Base-by-base conservation (phyloP, 2,888 invertebrate species). In the Apodemia mormo region DNA sequence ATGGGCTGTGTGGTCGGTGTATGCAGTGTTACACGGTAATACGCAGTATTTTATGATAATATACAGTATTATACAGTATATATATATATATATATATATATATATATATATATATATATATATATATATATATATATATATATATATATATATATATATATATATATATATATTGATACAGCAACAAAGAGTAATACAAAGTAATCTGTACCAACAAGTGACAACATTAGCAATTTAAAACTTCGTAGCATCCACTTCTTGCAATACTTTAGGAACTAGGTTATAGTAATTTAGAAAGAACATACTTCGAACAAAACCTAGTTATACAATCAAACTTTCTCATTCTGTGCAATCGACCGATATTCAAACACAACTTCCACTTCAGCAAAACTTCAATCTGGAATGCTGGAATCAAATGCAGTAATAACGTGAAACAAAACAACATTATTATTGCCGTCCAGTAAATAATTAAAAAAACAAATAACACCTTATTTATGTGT, bases 401-500 rank as follows among this genome's bases (percentile, higher is more conserved):
- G 43, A 70, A 70, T 67, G 49, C 52, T 33, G 14, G 64, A 64
- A 64, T 64, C 64, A 67, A 67, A 67, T 70, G 67, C 40, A 61
- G 45, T 54, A 67, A 70, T 70, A 70, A 67, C 70, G 67, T 61
- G 65, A 40, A 67, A 65, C 54, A 61, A 30, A 67, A 70, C 70
- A 65, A 70, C 58, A 14, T 33, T 61, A 12, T n/a, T 52, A 14
- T 8, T 64, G 30, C 58, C 8, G 45, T n/a, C 64, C 52, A 40
- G 40, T 65, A 65, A 33, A 54, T 67, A 65, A 70, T 71, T 68
- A 71, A 29, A 54, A 22, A 66, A 54, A 61, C 33, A 65, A 64
- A 33, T n/a, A 67, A 45, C 37, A 43, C 49, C 43, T 65, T 72
- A 73, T 66, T 49, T 29, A 22, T 30, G 64, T 9, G 7, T 8